Evolutionary conservation across 2,113 vertebrate species (phyloP), one percentile per base, ranked within the genome.

Genomic region (Glaucomys volans): DNA sequence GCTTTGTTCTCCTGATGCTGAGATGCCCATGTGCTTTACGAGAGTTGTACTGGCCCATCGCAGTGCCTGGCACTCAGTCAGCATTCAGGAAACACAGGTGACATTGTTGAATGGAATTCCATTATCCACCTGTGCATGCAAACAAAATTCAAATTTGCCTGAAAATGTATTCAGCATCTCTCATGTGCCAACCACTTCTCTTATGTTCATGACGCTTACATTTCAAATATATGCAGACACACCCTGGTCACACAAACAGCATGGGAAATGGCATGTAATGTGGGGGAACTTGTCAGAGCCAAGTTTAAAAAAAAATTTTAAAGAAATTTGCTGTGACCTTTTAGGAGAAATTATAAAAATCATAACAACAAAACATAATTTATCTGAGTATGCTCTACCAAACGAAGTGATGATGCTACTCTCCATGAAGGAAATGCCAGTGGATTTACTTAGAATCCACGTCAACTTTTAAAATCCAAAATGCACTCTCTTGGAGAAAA

Each of bases 361-460:
- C 18, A 79, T 47, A 64, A 30, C 2, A 59, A 75, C 16, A 30
- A 87, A 64, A 76, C 24, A 87, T 17, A 62, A 59, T 90, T 94
- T 50, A 59, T 62, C 62, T 85, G 62, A 91, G 81, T 93, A 77
- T 54, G 10, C 18, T 71, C n/a, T 87, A 42, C 13, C 40, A n/a
- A 62, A 79, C 57, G 10, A 26, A 28, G n/a, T 64, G 32, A 47
- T 72, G 40, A 69, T 13, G 62, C 22, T 11, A 26, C 18, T 44
- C 59, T 94, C 14, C 7, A 18, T n/a, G 20, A 59, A 28, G 42
- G 50, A 42, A 67, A 88, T 14, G 52, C 22, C n/a, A 22, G 52
- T 90, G 50, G 26, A 47, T 82, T 96, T 92, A 47, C 50, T 90
- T 85, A 71, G 81, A 89, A 84, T 62, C 69, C n/a, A 84, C 83